These are phyloP conservation scores for Oxystoma pomonae DNA, from an alignment of 2,888 invertebrate genomes.

Conservation along the genomic window DNA sequence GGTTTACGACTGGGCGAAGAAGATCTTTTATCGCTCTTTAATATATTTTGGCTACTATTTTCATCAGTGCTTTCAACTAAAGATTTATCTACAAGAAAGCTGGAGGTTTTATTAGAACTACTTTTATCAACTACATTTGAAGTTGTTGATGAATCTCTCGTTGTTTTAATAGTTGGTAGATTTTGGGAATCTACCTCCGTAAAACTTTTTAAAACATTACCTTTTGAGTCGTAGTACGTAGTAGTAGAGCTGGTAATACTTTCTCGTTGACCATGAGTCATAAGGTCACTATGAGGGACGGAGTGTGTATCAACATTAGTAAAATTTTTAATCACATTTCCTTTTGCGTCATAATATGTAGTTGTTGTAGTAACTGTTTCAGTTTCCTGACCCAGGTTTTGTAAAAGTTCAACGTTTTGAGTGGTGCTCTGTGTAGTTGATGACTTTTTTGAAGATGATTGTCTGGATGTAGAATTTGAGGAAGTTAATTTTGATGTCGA, in stretches of 20 bases:
- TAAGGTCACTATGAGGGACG: constrained; percentile 19
- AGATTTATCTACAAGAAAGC: background rate
- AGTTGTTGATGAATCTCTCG: background rate
- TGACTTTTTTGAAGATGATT: background rate
- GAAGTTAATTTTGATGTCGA: no score
- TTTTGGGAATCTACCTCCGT: constrained; percentile 37
- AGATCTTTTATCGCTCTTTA: background rate
- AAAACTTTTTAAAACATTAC: constrained; percentile 41
- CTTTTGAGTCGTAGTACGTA: constrained; percentile 45
- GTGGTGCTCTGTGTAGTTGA: constrained; percentile 8
- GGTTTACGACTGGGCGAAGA: constrained; percentile 1
- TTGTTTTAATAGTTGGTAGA: background rate
- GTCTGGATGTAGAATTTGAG: background rate
- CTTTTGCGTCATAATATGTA: constrained; percentile 45
- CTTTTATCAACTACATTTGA: background rate
- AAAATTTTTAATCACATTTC: constrained; percentile 41
- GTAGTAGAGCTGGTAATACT: constrained; percentile 31
- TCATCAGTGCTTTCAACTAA: background rate
- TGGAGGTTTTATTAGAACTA: background rate
- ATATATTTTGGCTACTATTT: background rate
- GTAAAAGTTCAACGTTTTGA: constrained; percentile 14
- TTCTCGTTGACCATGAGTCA: background rate
- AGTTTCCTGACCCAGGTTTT: constrained; percentile 25
- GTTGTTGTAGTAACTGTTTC: constrained; percentile 39
- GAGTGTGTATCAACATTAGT: constrained; percentile 36